Evolutionary conservation across 2,888 invertebrate species (phyloP), one percentile per base, ranked within the genome.

Genomic region (Aethes cnicana): DNA sequence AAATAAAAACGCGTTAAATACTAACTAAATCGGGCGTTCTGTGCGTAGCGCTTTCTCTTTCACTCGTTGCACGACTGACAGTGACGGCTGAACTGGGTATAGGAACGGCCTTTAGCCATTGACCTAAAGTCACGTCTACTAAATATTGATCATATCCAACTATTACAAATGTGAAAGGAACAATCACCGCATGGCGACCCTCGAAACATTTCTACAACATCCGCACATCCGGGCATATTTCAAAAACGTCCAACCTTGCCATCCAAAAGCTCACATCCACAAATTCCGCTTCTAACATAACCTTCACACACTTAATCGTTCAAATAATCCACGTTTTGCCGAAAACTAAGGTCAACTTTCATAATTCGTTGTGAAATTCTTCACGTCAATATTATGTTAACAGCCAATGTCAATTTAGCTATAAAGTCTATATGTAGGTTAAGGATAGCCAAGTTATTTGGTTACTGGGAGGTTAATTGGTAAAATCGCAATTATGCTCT

Each of bases 341-440:
- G 55, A 55, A 49, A 42, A 17, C 6, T 64, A 66, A 71, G 72
- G 69, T 61, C 57, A 54, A 47, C 64, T 74, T 71, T 74, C 72
- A 68, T 60, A 69, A 72, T 56, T 23, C 26, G 55, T 74, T 72
- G 63, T 59, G 72, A 73, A 72, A 73, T 65, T 57, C 33, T n/a
- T 37, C 65, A 56, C 61, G 66, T 66, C 65, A 68, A 66, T 67
- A 69, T 64, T 60, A 58, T 62, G 57, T 33, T 56, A 60, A 55
- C 57, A 56, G 57, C 59, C 66, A 68, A 66, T 66, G 68, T 69
- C 63, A 62, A 56, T 62, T 58, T 58, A 55, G 47, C 61, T 56
- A 63, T 62, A 58, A 59, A 59, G 33, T 6, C 11, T 30, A 7
- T 39, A 68, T 64, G 61, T 70, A 47, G 69, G 73, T 68, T 66